Conservation (phyloP, 2,113 vertebrate species). For the Paradisaea rubra region DNA sequence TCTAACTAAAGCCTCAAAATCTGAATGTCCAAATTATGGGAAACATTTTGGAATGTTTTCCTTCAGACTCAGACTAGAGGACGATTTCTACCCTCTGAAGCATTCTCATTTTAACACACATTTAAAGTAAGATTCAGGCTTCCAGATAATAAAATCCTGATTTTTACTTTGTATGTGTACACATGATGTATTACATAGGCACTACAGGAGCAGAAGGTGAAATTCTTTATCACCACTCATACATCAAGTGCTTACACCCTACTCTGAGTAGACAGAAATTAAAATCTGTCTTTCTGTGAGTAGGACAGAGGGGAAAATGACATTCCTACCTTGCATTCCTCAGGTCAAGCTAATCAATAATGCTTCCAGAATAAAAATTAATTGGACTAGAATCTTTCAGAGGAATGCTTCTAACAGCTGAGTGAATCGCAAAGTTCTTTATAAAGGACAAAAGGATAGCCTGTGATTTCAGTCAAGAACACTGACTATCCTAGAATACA, state of each 20-base stretch:
- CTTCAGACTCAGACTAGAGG: background rate
- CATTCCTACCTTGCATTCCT: background rate
- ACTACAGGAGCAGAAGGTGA: background rate
- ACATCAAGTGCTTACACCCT: background rate
- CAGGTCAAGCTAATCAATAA: background rate
- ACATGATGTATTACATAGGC: background rate
- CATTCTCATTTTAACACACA: background rate
- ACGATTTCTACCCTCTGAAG: background rate
- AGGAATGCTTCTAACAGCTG: background rate
- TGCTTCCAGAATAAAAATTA: background rate
- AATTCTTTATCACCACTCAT: background rate
- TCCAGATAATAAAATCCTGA: background rate
- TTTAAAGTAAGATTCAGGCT: background rate
- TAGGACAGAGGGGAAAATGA: background rate
- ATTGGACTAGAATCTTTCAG: background rate
- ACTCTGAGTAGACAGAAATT: background rate
- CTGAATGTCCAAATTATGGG: background rate
- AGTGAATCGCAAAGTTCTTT: background rate
- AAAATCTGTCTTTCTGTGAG: background rate
- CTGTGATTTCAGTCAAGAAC: background rate
- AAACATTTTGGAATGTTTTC: background rate
- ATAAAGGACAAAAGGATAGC: background rate
- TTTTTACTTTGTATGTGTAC: background rate
- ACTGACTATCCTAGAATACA: background rate
- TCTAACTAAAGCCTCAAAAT: background rate